Base-by-base conservation (phyloP, 2,797 vertebrate genomes). In the Pseudopleuronectes americanus region DNA sequence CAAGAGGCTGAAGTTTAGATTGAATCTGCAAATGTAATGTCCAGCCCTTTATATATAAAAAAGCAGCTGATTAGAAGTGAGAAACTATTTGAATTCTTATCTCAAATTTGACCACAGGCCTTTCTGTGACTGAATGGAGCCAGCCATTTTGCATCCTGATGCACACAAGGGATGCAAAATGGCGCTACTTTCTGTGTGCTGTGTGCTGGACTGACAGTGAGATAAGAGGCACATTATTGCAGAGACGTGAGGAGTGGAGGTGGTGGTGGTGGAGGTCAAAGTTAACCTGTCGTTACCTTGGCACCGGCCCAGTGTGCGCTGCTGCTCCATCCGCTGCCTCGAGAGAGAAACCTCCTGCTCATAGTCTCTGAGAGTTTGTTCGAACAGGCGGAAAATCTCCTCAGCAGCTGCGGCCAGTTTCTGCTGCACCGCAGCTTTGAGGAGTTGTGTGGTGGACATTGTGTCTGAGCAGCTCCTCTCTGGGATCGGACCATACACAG, bases 321-420 rank as follows among this genome's bases (percentile, higher is more conserved):
- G 31, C 31, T 33, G 67, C 4, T 70, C 56, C 33, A 33, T 0
- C 41, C 67, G 43, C 64, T 51, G 57, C 26, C 67, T 57, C 23
- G 70, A 67, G 0, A 55, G 68, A 0, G 49, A 8, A 38, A 81
- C 58, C 19, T 58, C 59, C 52, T 77, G 60, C 54, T 78, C 68
- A 5, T 81, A 87, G 8, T 83, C 73, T 52, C 33, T 68, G 1
- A 85, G 7, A 14, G 68, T 69, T 69, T 55, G 64, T n/a, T 85
- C 83, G 58, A 87, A 81, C 6, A 85, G 53, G 49, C 17, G 41
- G 54, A 83, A 80, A 23, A 87, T 81, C 0, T 85, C 85, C 33
- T 87, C 80, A 0, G 71, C 80, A 1, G 80, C 83, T 5, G 60
- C 83, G 19, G 47, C 38, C 48, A 87, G 65, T 1, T 80, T 53